Evolutionary conservation across 2,888 invertebrate species (phyloP), one percentile per base, ranked within the genome.

Genomic region (Metellina segmentata): DNA sequence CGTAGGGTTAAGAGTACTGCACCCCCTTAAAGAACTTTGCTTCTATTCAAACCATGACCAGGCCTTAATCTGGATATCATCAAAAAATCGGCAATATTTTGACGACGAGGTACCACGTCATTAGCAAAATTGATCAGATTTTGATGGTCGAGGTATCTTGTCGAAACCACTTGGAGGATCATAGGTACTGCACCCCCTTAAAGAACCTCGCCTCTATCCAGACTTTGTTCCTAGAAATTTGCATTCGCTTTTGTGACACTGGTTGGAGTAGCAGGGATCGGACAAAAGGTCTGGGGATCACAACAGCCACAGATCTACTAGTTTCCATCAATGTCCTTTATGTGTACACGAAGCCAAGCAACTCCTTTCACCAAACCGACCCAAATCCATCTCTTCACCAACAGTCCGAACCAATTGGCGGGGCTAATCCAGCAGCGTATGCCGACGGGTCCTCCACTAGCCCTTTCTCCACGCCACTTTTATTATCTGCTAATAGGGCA

Each of bases 401-500:
- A 11, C 61, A 16, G 16, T 16, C 16, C 61, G 11, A 61, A 61
- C 16, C 61, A 61, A 61, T 61, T 61, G 13, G 61, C 61, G 16
- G 11, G 61, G 9, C 61, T 61, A 61, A 61, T 61, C 61, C 61
- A 16, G 7, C 61, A 61, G 61, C 61, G 61, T 61, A 61, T 61
- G 61, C 16, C 74, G 72, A 16, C 34, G 19, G 8, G 69, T 48
- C 81, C 9, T 49, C 16, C n/a, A 19, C 71, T 13, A 51, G 49
- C 72, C 82, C 52, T 82, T 82, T 82, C 34, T 34, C 71, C 82
- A 75, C 61, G 75, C 74, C 85, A 85, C 83, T 85, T 85, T 85
- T 53, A 75, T 53, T 34, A 75, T 85, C 85, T 85, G 75, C 87
- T 87, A 87, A 87, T 87, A 61, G 51, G 49, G n/a, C 72, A 79